Percentiles rank a stretch among this genome's conserved stretches.
These are phyloP conservation scores for Pogonocherus hispidulus DNA, from an alignment of 2,888 invertebrate species.

Conservation along the genomic window DNA sequence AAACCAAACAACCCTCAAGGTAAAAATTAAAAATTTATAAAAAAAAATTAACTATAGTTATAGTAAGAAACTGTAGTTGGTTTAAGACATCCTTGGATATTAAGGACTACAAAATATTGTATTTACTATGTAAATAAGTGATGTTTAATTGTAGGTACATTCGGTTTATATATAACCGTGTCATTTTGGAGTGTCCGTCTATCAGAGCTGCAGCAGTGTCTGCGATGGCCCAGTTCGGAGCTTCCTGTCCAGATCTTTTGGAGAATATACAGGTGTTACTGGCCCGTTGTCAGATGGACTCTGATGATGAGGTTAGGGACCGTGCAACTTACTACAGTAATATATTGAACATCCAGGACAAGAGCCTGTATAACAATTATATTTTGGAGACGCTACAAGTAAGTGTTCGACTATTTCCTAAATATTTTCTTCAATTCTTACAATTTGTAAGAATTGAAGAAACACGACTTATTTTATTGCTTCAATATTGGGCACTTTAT, in stretches of 20 bases:
- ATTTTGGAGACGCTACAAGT: slow-evolving; percentile 80
- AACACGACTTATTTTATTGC: no score
- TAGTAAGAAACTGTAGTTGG: no score
- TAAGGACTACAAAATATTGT: no score
- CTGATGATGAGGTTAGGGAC: slow-evolving; percentile 98
- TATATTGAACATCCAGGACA: slow-evolving; percentile 81
- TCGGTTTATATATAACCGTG: slow-evolving; percentile 88
- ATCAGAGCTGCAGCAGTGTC: slow-evolving; percentile 98
- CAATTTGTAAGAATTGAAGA: no score
- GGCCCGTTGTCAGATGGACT: slow-evolving; percentile 92
- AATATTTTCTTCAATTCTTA: no score
- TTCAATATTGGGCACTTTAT: no score
- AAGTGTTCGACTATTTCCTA: no score
- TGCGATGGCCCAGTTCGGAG: slow-evolving; percentile 98
- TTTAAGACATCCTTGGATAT: no score
- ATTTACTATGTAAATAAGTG: no score
- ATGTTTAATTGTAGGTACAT: slow-evolving; percentile 80
- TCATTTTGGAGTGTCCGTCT: slow-evolving; percentile 95
- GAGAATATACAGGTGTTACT: slow-evolving; percentile 87
- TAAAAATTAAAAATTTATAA: no score
- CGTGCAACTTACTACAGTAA: slow-evolving; percentile 96
- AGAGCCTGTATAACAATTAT: slow-evolving; percentile 81
- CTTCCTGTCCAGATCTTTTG: slow-evolving; percentile 89
- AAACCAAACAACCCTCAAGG: slow-evolving; percentile 91
- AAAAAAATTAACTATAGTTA: no score